Evolutionary conservation across 2,888 invertebrate genomes (phyloP).

Genomic region (Lasioglossum lativentre): DNA sequence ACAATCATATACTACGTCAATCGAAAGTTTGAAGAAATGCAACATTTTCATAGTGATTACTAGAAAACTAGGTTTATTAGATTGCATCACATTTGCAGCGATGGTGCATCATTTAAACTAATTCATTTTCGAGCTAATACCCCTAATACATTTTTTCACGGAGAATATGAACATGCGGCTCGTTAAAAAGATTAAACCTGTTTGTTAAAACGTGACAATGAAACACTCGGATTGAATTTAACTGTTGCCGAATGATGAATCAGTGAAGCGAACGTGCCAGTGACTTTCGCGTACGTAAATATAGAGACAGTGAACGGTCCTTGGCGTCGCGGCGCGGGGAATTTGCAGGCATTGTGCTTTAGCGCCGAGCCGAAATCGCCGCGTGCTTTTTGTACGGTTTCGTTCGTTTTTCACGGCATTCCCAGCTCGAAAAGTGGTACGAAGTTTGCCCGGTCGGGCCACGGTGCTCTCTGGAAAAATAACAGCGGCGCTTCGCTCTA

Average conservation of each 20-base stretch:
- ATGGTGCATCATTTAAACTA: background rate
- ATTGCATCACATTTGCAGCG: background rate
- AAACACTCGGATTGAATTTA: conserved; percentile 35
- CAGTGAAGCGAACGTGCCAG: conserved; percentile 70
- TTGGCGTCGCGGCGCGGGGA: conserved; percentile 64
- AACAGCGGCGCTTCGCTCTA: conserved; percentile 51
- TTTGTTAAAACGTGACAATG: background rate
- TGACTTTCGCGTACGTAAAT: conserved; percentile 71
- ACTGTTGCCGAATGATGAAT: conserved; percentile 61
- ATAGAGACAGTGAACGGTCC: conserved; percentile 67
- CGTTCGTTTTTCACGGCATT: conserved; percentile 65
- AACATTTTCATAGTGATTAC: background rate
- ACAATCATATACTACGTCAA: background rate
- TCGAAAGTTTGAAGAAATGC: background rate
- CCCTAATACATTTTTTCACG: background rate
- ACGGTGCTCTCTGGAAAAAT: conserved; percentile 50
- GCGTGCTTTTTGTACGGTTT: conserved; percentile 54
- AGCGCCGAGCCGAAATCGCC: conserved; percentile 66
- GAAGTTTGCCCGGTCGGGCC: conserved; percentile 8
- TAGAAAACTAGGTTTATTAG: background rate
- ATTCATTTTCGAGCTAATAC: background rate
- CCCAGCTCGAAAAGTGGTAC: conserved; percentile 30
- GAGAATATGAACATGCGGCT: background rate
- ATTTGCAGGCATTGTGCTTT: conserved; percentile 70
- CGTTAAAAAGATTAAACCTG: background rate